Conservation (phyloP, 2,888 invertebrate species). For the Ephialtes manifestator region DNA sequence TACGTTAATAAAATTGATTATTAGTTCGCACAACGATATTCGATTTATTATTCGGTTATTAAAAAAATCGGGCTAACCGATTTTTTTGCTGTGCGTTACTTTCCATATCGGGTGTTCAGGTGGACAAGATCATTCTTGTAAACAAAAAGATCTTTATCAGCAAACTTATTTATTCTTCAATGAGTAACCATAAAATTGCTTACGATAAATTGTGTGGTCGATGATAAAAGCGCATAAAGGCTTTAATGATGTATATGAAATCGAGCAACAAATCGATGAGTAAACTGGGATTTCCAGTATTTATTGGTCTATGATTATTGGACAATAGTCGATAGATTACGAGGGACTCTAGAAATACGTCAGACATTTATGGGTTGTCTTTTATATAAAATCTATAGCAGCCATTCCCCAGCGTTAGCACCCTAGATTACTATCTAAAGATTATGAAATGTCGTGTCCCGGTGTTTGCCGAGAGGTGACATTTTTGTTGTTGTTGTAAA, state of each 20-base stretch:
- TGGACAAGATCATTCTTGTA: neutral
- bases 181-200: neutral
- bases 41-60: conserved; percentile 53
- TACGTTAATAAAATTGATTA: conserved; percentile 34
- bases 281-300: conserved; percentile 33
- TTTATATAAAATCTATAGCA: conserved; percentile 71
- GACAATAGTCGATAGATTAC: conserved; percentile 61
- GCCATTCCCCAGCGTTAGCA: conserved; percentile 63
- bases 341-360: conserved; percentile 61
- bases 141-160: neutral
- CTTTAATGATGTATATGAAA: conserved; percentile 31
- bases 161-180: neutral
- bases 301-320: conserved; percentile 55
- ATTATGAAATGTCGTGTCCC: conserved; percentile 58
- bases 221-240: neutral
- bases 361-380: conserved; percentile 63
- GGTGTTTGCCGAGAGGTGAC: conserved; percentile 28
- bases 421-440: conserved; percentile 63
- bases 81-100: conserved; percentile 26
- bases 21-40: conserved; percentile 47
- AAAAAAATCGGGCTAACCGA: conserved; percentile 43
- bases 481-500: neutral
- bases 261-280: conserved; percentile 38
- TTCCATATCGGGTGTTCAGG: conserved; percentile 42
- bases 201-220: neutral